Base-by-base conservation (phyloP, 2,113 vertebrate genomes). In the Tragelaphus scriptus region DNA sequence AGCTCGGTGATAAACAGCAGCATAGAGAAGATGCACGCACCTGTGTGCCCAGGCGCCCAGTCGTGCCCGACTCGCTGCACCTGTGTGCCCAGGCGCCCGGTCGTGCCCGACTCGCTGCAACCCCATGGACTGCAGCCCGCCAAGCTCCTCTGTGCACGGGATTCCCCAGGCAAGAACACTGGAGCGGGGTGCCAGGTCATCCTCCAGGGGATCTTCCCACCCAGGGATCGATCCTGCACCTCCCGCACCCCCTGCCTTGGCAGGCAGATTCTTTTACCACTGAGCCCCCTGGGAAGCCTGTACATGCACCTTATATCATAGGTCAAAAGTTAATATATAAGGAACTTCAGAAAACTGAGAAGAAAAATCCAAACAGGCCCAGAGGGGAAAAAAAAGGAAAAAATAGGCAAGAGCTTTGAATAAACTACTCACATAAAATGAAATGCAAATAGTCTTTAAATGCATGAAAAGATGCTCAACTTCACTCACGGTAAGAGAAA, bases 21-120 rank as follows among this genome's bases (percentile, higher is more conserved):
- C 25, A 19, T 0, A 14, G 26, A 19, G 19, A 0, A 61, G 53
- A 16, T 1, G 1, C 19, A 23, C 2, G 19, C 10, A 3, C n/a
- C 68, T 6, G 0, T 12, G n/a, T 23, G n/a, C n/a, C 36, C n/a
- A 12, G n/a, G 1, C 1, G 19, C 68, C 6, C n/a, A 3, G n/a
- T 21, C 5, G n/a, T 23, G n/a, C 6, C 65, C 4, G 17, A 11
- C n/a, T 12, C 58, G 25, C 4, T 6, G 68, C 0, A 3, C n/a
- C 68, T 6, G 0, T 12, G n/a, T 23, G n/a, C n/a, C 36, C n/a
- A 12, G n/a, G 1, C 1, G 19, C 68, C n/a, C n/a, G 6, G n/a
- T 21, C 5, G n/a, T 23, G n/a, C 6, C 65, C 4, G 17, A 11
- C n/a, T 12, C 58, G 25, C 4, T 6, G 68, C 0, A 3, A 14